A percentile compares a stretch with the other conserved stretches of the same genome.
phyloP scores from a whole-genome alignment of 2,888 invertebrate genomes.

The Archaeoteleia sp. region DNA sequence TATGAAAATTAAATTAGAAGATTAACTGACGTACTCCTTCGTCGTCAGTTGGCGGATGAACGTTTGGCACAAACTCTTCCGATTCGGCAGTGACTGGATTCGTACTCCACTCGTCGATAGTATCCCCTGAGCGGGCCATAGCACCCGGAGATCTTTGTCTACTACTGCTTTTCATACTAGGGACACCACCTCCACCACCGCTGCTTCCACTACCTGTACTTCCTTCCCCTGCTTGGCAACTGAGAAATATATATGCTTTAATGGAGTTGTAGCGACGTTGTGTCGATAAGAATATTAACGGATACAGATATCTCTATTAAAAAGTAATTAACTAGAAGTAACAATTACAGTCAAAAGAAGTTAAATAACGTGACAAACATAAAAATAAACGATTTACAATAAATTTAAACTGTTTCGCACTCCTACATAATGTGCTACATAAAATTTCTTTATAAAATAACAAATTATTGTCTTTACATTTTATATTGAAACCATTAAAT shows the following conservation, averaged over 20 bases:
- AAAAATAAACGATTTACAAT: too few species aligned
- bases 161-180: slow-evolving; percentile 63
- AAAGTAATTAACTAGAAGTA: too few species aligned
- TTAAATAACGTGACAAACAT: too few species aligned
- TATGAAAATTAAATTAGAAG: background rate
- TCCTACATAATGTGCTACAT: too few species aligned
- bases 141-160: slow-evolving; percentile 72
- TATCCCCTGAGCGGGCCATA: slow-evolving; percentile 64
- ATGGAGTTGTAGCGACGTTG: too few species aligned
- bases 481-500: too few species aligned
- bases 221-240: slow-evolving; percentile 68
- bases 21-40: slow-evolving; percentile 65
- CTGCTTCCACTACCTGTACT: slow-evolving; percentile 71
- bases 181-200: slow-evolving; percentile 59
- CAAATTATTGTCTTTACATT: too few species aligned
- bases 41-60: slow-evolving; percentile 70
- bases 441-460: too few species aligned
- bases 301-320: too few species aligned
- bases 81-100: slow-evolving; percentile 66
- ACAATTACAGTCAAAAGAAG: too few species aligned
- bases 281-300: too few species aligned
- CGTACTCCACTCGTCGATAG: slow-evolving; percentile 66
- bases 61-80: slow-evolving; percentile 69
- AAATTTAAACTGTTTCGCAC: too few species aligned
- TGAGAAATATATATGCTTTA: slow-evolving; percentile 38